Evolutionary conservation across 2,113 vertebrate species (phyloP).

Genomic region (Hydrochoerus hydrochaeris): DNA sequence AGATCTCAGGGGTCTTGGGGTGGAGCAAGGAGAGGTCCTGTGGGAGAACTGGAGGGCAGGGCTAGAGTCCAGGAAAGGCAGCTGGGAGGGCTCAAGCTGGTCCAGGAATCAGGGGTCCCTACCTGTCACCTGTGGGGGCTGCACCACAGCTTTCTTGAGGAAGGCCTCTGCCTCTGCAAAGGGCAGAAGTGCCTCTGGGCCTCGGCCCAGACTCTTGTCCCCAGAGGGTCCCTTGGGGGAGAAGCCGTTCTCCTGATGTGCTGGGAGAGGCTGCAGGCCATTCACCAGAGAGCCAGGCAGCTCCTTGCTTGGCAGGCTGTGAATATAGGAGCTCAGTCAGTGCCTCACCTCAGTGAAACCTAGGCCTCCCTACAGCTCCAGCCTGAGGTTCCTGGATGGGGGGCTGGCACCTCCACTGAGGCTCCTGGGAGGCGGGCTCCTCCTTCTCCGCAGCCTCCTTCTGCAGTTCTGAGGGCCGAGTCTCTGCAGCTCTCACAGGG

Average conservation of each 20-base stretch:
- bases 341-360: not conserved
- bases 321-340: slow-evolving; percentile 40
- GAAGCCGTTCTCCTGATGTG: slow-evolving; percentile 93
- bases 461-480: slow-evolving; percentile 71
- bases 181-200: slow-evolving; percentile 90
- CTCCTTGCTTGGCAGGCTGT: slow-evolving; percentile 85
- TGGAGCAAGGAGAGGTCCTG: not conserved
- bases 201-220: slow-evolving; percentile 87
- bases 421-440: slow-evolving; percentile 73
- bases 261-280: slow-evolving; percentile 87
- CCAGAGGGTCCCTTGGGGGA: slow-evolving; percentile 88
- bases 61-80: not conserved
- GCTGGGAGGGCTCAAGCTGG: not conserved
- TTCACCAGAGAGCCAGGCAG: slow-evolving; percentile 86
- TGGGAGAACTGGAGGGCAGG: not conserved
- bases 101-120: not conserved
- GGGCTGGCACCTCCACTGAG: slow-evolving; percentile 81
- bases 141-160: slow-evolving; percentile 92
- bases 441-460: slow-evolving; percentile 67
- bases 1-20: not conserved
- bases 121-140: slow-evolving; percentile 97
- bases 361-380: not conserved
- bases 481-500: slow-evolving; percentile 67
- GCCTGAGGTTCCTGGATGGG: not conserved
- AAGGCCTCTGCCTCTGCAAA: slow-evolving; percentile 94